Evolutionary conservation across 2,113 vertebrate species (phyloP), one percentile per base, ranked within the genome.

Genomic region (Labeo rohita): DNA sequence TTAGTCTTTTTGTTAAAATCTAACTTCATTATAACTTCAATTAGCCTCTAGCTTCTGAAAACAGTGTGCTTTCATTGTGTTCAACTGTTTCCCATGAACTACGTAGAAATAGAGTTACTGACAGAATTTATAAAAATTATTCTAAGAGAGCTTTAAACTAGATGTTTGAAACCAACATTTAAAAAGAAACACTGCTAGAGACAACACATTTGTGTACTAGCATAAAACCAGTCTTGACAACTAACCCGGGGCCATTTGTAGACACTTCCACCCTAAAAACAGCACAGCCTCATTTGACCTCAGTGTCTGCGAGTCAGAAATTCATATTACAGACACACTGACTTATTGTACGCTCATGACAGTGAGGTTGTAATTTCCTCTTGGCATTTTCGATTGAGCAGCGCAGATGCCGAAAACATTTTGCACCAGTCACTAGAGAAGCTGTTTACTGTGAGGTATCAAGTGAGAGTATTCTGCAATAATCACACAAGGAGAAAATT

Each of bases 331-430:
- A 16, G 9, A 54, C 8, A 28, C 23, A 52, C 15, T 59, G 12
- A 28, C 18, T 47, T 15, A 36, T 74, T 28, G 10, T 23, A 54
- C 7, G 68, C 13, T 65, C 23, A 61, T 70, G 59, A 68, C 28
- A 43, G 34, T 47, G 82, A 36, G 4, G 59, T 84, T 88, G 66
- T 45, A 84, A 72, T 72, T 39, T 85, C 89, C 79, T 86, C 45
- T 59, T 52, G 52, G 65, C 59, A 28, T 66, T 21, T 54, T 13
- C 8, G 12, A 18, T 21, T 15, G 61, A 50, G 63, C 47, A 28
- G 2, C 36, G 43, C 63, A 23, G 61, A 10, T 10, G 34, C 54
- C 6, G 11, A 80, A 79, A 80, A 80, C 1, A n/a, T 45, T 85
- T 82, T 68, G 11, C 74, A 47, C 4, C 61, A 70, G 13, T 68